Percentiles rank a stretch among this genome's conserved stretches.
Evolutionary conservation across 2,888 invertebrate genomes (phyloP).

Genomic region (Malachius bipustulatus): DNA sequence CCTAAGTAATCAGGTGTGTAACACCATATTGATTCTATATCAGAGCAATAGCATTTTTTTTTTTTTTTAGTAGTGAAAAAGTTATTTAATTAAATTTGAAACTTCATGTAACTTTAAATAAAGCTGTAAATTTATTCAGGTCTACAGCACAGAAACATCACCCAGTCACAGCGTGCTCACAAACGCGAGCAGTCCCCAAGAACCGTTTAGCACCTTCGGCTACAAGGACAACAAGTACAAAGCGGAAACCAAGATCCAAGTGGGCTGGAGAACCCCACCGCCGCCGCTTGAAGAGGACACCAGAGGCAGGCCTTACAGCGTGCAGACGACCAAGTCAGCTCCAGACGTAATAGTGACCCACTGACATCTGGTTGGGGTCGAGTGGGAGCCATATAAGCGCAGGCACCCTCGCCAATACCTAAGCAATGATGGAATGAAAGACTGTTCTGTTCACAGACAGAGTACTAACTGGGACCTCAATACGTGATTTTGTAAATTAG

Average conservation of each 20-base stretch:
- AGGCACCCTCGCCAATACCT: conserved; percentile 41
- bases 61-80: too few relatives aligned
- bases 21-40: not conserved
- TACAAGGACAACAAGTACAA: conserved; percentile 40
- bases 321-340: conserved; percentile 77
- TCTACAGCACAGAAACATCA: conserved; percentile 2
- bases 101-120: too few relatives aligned
- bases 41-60: too few relatives aligned
- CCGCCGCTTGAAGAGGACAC: conserved; percentile 14
- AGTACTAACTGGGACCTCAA: too few relatives aligned
- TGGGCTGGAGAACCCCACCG: conserved; percentile 27
- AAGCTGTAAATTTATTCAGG: too few relatives aligned
- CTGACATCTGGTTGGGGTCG: conserved; percentile 60
- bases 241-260: conserved; percentile 50
- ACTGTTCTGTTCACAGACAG: too few relatives aligned
- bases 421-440: too few relatives aligned
- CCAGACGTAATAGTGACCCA: conserved; percentile 82
- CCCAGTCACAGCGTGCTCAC: conserved; percentile 30
- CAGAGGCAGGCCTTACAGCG: conserved; percentile 53
- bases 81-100: too few relatives aligned
- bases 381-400: conserved; percentile 48
- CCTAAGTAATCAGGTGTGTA: conserved; percentile 39
- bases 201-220: conserved; percentile 46
- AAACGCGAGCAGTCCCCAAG: conserved; percentile 31
- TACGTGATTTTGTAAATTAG: too few relatives aligned